Evolutionary conservation across 2,113 vertebrate genomes (phyloP), one percentile per base, ranked within the genome.

Genomic region (Empidonax traillii): DNA sequence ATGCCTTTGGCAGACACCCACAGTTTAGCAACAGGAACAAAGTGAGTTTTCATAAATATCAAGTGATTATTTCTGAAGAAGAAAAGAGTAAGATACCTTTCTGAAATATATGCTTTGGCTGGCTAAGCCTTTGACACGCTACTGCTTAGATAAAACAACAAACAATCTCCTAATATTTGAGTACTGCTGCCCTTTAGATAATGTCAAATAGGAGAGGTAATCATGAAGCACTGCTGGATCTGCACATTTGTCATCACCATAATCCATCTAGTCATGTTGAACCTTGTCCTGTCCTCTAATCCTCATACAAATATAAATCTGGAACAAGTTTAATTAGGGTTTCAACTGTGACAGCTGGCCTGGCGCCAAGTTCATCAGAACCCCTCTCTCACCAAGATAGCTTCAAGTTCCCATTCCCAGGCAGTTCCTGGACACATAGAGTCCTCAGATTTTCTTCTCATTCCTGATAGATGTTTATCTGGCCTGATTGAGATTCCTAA

Each of bases 31-130:
- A 75, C 22, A 82, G 88, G 90, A 95, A 97, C 83, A 93, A 94
- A 93, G 75, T 76, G 84, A 91, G 39, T 84, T 93, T 95, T 93
- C 83, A 92, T 79, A 95, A 96, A 88, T 88, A 95, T 51, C 56
- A 92, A 91, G 39, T 43, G 66, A 20, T 89, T 89, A 71, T 96
- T 97, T 94, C 75, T 95, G 85, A 87, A 94, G 53, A 87, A 92
- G 53, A 73, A 76, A 79, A 84, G 85, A 63, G 44, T 49, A 46
- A 89, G 72, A 73, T 78, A 79, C 75, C 81, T 91, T 82, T 35
- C 44, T 96, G 75, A 94, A 95, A 94, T 61, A 69, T 12, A 85
- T 63, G 53, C 61, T 90, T 85, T 74, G 43, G 43, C 88, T 87
- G 62, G 59, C 56, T 76, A 62, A 80, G 33, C 33, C 55, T 90